These are phyloP conservation scores for Thaumetopoea pityocampa DNA, from an alignment of 1,140 invertebrate species.

Conservation along the genomic window DNA sequence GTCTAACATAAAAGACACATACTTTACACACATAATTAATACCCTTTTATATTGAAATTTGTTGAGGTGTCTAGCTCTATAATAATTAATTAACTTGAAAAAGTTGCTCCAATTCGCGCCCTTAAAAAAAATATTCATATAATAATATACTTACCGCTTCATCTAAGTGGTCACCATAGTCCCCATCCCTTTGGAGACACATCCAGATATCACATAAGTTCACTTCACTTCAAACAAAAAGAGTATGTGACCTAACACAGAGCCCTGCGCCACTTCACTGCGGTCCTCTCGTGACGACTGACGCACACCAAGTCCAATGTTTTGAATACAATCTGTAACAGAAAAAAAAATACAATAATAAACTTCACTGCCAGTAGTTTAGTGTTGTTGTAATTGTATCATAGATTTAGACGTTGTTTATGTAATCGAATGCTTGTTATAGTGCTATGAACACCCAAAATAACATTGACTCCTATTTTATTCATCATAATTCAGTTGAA, in stretches of 20 bases:
- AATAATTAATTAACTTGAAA: too few relatives aligned
- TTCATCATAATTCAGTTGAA: too few relatives aligned
- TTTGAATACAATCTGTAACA: slow-evolving; percentile 74
- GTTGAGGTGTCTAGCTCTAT: too few relatives aligned
- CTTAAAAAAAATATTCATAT: too few relatives aligned
- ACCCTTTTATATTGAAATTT: too few relatives aligned
- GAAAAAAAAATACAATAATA: slow-evolving; percentile 74
- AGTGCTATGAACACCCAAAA: too few relatives aligned
- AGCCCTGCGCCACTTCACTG: slow-evolving; percentile 50
- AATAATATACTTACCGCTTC: slow-evolving; percentile 44
- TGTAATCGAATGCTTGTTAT: slow-evolving; percentile 25
- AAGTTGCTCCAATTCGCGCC: too few relatives aligned
- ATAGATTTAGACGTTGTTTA: not conserved
- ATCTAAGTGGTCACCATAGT: slow-evolving; percentile 52
- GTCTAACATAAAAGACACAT: too few relatives aligned
- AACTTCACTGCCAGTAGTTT: slow-evolving; percentile 40
- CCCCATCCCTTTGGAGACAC: slow-evolving; percentile 64
- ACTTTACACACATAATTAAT: too few relatives aligned
- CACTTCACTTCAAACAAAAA: slow-evolving; percentile 30
- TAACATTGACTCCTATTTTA: too few relatives aligned
- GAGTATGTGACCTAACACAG: slow-evolving; percentile 22
- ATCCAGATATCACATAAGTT: slow-evolving; percentile 53
- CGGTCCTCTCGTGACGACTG: slow-evolving; percentile 47
- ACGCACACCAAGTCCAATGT: slow-evolving; percentile 48
- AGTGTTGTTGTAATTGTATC: slow-evolving; percentile 17